A percentile compares a stretch with the other conserved stretches of the same genome.
Evolutionary conservation across 2,797 vertebrate species (phyloP).

Genomic region (Sternarchorhynchus goeldii): DNA sequence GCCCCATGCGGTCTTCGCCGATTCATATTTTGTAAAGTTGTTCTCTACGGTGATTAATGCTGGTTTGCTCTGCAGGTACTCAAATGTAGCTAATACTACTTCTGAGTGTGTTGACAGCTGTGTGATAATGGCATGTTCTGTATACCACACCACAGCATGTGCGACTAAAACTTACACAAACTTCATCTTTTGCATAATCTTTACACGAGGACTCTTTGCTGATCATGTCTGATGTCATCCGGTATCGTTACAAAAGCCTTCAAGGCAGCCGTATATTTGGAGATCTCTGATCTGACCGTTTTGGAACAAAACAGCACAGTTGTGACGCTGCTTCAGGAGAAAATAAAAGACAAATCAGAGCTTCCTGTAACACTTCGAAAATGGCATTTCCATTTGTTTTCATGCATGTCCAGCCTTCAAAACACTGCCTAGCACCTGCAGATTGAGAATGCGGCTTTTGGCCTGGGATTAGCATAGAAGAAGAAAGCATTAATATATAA

Average conservation of each 20-base stretch:
- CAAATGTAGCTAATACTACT: not conserved
- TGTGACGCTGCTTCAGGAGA: slow-evolving; percentile 27
- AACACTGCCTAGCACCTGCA: slow-evolving; percentile 53
- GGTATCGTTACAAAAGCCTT: too few species aligned
- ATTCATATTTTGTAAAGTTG: slow-evolving; percentile 31
- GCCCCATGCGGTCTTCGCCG: slow-evolving; percentile 20
- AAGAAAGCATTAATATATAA: slow-evolving; percentile 72
- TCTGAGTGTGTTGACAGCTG: slow-evolving; percentile 33
- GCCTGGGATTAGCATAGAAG: slow-evolving; percentile 62
- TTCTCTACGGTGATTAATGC: slow-evolving; percentile 19
- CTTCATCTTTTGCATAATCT: too few species aligned
- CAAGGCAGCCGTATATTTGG: not conserved
- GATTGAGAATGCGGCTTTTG: slow-evolving; percentile 57
- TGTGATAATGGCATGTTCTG: slow-evolving; percentile 2
- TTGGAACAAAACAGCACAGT: slow-evolving; percentile 19
- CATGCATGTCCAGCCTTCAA: slow-evolving; percentile 56
- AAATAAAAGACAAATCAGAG: slow-evolving; percentile 18
- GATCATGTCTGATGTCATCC: not conserved
- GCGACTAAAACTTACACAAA: not conserved
- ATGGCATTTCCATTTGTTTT: slow-evolving; percentile 54
- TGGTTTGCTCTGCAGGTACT: not conserved
- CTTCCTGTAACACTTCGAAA: slow-evolving; percentile 28
- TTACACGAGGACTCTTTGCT: too few species aligned
- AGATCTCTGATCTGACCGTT: not conserved
- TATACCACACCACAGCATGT: too few species aligned